A percentile compares a stretch with the other conserved stretches of the same genome.
These are phyloP conservation scores for Galeruca laticollis DNA, from an alignment of 2,888 invertebrate species.

Conservation along the genomic window DNA sequence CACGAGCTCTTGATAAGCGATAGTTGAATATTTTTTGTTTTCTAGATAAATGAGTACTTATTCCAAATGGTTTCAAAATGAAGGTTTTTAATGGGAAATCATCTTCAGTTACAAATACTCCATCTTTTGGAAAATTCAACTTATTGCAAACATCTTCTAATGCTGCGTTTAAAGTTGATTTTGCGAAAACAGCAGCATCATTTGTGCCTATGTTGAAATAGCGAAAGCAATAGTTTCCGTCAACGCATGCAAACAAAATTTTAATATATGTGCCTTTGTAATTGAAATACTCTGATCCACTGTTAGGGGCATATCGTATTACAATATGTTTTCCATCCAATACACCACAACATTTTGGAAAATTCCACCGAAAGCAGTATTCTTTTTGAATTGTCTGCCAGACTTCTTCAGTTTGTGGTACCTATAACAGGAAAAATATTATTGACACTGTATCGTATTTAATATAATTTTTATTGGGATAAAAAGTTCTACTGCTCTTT, in stretches of 20 bases:
- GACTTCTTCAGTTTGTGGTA: neutral
- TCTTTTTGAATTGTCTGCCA: neutral
- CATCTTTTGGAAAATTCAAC: no score
- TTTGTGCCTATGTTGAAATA: conserved; percentile 41
- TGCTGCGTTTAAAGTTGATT: no score
- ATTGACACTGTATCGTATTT: no score
- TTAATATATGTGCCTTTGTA: no score
- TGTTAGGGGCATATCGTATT: no score
- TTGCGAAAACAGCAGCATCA: conserved; percentile 21
- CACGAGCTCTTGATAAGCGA: conserved; percentile 34
- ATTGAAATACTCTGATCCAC: no score
- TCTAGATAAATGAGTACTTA: conserved; percentile 10
- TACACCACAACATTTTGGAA: neutral
- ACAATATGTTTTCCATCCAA: conserved; percentile 1
- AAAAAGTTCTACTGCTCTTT: neutral
- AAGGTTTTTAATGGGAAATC: conserved; percentile 25
- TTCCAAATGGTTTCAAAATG: conserved; percentile 20
- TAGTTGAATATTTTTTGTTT: no score
- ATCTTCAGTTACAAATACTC: no score
- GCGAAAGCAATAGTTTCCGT: conserved; percentile 39
- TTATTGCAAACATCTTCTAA: no score
- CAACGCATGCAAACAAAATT: conserved; percentile 8
- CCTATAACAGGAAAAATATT: neutral
- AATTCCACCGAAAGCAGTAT: conserved; percentile 2
- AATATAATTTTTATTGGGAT: neutral